These are phyloP conservation scores for Argyrosomus japonicus DNA, from an alignment of 2,113 vertebrate species.

Conservation along the genomic window DNA sequence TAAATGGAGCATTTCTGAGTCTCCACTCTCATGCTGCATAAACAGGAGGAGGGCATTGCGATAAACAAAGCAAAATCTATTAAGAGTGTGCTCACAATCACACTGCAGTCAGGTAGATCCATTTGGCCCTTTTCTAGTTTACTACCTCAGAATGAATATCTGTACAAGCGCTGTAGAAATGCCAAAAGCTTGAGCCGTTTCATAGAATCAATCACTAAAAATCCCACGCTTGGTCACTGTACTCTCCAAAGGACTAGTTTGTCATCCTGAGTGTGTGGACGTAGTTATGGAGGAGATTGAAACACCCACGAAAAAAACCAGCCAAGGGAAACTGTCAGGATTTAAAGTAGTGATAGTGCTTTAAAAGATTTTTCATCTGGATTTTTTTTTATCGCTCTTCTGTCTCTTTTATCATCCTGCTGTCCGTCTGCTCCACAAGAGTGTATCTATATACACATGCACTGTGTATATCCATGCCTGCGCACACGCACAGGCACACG, in stretches of 20 bases:
- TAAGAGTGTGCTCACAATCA: constrained; percentile 14
- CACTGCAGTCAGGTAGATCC: background rate
- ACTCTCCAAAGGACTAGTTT: constrained; percentile 57
- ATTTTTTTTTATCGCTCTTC: constrained; percentile 37
- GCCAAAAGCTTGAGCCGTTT: constrained; percentile 36
- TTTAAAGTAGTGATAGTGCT: constrained; percentile 60
- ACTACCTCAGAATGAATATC: constrained; percentile 28
- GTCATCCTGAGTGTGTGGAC: constrained; percentile 52
- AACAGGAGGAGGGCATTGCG: constrained; percentile 33
- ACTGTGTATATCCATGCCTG: background rate
- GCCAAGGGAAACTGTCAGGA: constrained; percentile 50
- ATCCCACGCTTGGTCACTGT: constrained; percentile 48
- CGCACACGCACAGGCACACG: constrained; percentile 18
- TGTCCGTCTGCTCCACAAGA: constrained; percentile 26
- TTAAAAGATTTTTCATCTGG: constrained; percentile 60
- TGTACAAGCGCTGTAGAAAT: constrained; percentile 32
- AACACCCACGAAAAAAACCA: constrained; percentile 44
- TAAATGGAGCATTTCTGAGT: constrained; percentile 31
- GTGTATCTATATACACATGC: background rate
- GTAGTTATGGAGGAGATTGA: constrained; percentile 57
- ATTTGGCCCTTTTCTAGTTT: constrained; percentile 15
- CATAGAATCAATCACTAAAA: constrained; percentile 56
- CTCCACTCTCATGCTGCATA: constrained; percentile 29
- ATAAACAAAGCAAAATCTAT: constrained; percentile 23
- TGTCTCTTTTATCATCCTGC: constrained; percentile 62